A percentile compares a stretch with the other conserved stretches of the same genome.
phyloP scores from a whole-genome alignment of 2,888 invertebrate species.

The Drosophila pegasa region DNA sequence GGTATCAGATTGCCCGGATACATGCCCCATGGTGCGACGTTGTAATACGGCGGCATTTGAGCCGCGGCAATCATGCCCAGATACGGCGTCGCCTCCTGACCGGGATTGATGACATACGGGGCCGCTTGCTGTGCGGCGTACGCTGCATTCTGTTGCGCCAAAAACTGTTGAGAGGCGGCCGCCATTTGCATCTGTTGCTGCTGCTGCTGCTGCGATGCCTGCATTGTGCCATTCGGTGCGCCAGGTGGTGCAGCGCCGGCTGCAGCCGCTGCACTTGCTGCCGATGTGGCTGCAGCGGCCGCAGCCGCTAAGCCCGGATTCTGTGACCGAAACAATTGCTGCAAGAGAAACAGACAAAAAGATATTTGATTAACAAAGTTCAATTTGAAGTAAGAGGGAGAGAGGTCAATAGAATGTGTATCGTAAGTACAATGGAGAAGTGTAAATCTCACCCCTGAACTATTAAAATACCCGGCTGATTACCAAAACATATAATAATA shows the following conservation, averaged over 20 bases:
- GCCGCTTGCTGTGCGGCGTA: constrained; percentile 89
- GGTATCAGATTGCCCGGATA: constrained; percentile 93
- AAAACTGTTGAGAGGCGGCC: constrained; percentile 89
- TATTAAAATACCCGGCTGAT: too few relatives aligned
- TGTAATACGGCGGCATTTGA: constrained; percentile 94
- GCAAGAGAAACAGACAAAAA: constrained; percentile 57
- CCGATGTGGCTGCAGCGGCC: constrained; percentile 85
- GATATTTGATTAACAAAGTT: neutral
- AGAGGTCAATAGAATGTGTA: neutral
- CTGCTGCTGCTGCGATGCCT: constrained; percentile 86
- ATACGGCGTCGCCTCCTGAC: constrained; percentile 91
- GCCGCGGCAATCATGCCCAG: constrained; percentile 93
- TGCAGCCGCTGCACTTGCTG: constrained; percentile 83
- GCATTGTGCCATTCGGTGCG: constrained; percentile 89
- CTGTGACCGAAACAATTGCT: constrained; percentile 96
- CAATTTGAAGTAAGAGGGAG: neutral
- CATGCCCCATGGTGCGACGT: constrained; percentile 95
- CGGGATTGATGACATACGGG: constrained; percentile 94
- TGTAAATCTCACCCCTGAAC: too few relatives aligned
- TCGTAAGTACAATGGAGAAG: too few relatives aligned
- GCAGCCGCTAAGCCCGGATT: constrained; percentile 89
- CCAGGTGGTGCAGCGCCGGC: constrained; percentile 84
- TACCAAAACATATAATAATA: too few relatives aligned
- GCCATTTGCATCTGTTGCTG: constrained; percentile 89
- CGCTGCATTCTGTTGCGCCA: constrained; percentile 89